Evolutionary conservation across 1,140 invertebrate genomes (phyloP).

Genomic region (Mya arenaria): DNA sequence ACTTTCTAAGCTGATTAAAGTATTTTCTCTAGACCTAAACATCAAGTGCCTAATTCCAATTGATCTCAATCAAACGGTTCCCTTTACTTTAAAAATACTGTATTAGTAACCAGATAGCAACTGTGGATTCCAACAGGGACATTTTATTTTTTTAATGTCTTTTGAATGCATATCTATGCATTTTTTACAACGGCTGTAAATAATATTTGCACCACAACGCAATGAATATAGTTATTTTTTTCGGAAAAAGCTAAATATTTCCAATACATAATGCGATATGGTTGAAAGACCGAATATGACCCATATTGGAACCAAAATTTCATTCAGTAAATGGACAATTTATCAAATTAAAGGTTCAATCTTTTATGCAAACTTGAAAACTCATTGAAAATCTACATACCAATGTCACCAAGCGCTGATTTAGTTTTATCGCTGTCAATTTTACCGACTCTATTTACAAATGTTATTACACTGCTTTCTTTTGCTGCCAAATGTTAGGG

Average conservation of each 20-base stretch:
- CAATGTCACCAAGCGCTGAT: neutral
- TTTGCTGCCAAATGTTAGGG: neutral
- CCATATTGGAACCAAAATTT: neutral
- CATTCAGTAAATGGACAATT: neutral
- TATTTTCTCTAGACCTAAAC: neutral
- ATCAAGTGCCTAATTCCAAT: slow-evolving; percentile 47
- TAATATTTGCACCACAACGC: neutral
- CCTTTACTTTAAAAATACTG: neutral
- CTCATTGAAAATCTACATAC: neutral
- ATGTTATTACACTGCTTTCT: neutral
- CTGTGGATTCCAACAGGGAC: neutral
- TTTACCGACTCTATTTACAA: neutral
- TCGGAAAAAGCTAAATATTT: too few relatives aligned
- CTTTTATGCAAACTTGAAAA: neutral
- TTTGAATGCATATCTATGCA: neutral
- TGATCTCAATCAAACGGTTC: slow-evolving; percentile 24
- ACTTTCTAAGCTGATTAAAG: slow-evolving; percentile 12
- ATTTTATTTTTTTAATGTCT: neutral
- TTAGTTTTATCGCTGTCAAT: neutral
- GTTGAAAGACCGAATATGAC: too few relatives aligned
- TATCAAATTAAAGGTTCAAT: neutral
- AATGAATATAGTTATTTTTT: neutral
- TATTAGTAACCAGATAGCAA: neutral
- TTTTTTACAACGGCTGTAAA: neutral
- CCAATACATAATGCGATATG: too few relatives aligned